Base-by-base conservation (phyloP, 2,113 vertebrate genomes). In the Lanius ludovicianus region DNA sequence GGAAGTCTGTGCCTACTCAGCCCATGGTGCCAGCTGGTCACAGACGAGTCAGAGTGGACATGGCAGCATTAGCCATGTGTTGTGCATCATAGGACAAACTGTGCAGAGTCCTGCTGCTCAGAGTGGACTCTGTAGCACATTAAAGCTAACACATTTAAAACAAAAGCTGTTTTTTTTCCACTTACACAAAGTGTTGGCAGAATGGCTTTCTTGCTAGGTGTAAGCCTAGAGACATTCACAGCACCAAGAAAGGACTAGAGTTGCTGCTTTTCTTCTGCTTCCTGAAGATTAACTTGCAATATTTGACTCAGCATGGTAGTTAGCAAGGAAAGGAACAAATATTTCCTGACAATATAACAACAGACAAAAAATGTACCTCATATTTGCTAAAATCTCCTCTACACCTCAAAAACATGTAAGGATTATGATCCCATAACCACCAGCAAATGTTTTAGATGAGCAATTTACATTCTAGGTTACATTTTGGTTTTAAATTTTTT, bases 401-500 rank as follows among this genome's bases (percentile, higher is more conserved):
- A 27, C 33, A 56, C n/a, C 56, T 81, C 69, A 84, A 79, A 94
- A 95, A 55, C 44, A 35, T 77, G 62, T 83, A 90, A 93, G 53
- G 25, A 74, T 87, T 89, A 53, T 76, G 5, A 88, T 92, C 37
- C 55, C 74, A 83, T 86, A 90, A 84, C 83, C 71, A 94, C 75
- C 42, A 95, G 75, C 16, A 95, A 90, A 69, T 39, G n/a, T 86
- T 92, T 89, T 69, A 88, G 46, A 77, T 10, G 5, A 56, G 62
- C 13, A 82, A 67, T 85, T 75, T 90, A 35, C 1, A 1, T 79
- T 75, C 62, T 87, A 74, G 49, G 70, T 63, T 91, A 76, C 31
- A 12, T 88, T 90, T 88, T 94, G 47, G 15, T 94, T 96, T 96
- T 70, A 73, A 19, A 46, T 94, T 93, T 91, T 84, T 93, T 89